Conservation (phyloP, 30 jellyfish, hydroid and myxozoan genomes). For the Turritopsis rubra region DNA sequence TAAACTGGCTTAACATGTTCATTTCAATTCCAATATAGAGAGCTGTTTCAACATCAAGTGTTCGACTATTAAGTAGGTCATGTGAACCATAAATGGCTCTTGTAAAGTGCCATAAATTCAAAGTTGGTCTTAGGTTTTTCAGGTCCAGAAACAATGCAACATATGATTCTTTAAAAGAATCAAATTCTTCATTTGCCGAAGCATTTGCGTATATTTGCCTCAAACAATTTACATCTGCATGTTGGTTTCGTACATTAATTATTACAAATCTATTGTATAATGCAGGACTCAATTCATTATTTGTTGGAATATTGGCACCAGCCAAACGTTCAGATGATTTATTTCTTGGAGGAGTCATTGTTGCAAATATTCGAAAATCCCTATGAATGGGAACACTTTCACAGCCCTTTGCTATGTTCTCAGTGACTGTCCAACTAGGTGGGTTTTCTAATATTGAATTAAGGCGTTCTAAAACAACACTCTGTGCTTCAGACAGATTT, state of each 20-base stretch:
- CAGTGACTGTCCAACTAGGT: slow-evolving; percentile 17
- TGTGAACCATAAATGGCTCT: neutral
- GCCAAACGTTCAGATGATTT: slow-evolving; percentile 15
- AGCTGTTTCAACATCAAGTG: neutral
- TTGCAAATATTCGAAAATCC: slow-evolving; percentile 9
- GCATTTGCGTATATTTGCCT: neutral
- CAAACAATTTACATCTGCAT: neutral
- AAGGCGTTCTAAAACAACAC: slow-evolving; percentile 8
- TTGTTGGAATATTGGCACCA: slow-evolving; percentile 20
- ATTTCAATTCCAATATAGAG: neutral
- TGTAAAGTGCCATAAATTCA: slow-evolving; percentile 4
- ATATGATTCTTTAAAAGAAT: neutral
- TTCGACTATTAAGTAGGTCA: neutral
- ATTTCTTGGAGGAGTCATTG: slow-evolving; percentile 22
- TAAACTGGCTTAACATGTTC: neutral
- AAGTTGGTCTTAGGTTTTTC: neutral
- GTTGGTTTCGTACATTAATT: neutral
- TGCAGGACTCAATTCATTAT: slow-evolving; percentile 8
- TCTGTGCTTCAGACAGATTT: slow-evolving; percentile 10
- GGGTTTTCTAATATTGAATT: slow-evolving; percentile 10
- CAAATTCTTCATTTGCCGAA: neutral
- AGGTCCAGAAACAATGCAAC: neutral
- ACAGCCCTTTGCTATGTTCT: neutral
- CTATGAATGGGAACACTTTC: neutral
- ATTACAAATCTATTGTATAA: slow-evolving; percentile 4